Conservation (phyloP, 2,888 invertebrate species). For the Opisthograptis luteolata region DNA sequence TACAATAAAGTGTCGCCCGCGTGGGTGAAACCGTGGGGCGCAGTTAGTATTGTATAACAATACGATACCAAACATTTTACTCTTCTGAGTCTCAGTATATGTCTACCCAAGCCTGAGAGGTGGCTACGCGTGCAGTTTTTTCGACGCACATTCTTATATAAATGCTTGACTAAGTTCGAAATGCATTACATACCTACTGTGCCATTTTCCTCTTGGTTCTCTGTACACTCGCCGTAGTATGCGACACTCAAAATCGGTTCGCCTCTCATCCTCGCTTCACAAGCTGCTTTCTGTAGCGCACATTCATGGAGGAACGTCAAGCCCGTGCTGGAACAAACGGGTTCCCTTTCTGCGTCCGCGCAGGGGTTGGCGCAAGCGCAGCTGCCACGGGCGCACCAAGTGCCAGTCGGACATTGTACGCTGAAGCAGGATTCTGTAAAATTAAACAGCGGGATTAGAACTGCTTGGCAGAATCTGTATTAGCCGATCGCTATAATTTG, state of each 20-base stretch:
- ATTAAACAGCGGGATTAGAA: no score
- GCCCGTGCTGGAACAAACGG: conserved; percentile 91
- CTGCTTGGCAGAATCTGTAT: no score
- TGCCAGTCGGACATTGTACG: conserved; percentile 91
- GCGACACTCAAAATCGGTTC: conserved; percentile 78
- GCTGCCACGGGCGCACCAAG: conserved; percentile 91
- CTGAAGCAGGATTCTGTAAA: conserved; percentile 89
- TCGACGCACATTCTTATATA: no score
- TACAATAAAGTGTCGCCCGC: no score
- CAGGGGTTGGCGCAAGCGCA: conserved; percentile 94
- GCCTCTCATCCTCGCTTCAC: conserved; percentile 87
- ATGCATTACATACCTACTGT: conserved; percentile 56
- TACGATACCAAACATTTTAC: no score
- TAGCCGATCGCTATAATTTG: no score
- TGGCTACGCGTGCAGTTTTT: no score
- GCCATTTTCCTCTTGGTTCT: conserved; percentile 85
- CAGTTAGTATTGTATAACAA: no score
- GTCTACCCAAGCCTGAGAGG: no score
- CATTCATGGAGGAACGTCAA: conserved; percentile 93
- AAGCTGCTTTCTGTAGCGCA: conserved; percentile 90
- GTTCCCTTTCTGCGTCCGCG: conserved; percentile 86
- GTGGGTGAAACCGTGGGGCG: no score
- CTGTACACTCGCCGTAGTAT: conserved; percentile 91
- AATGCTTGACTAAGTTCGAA: no score
- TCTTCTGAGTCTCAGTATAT: no score